Base-by-base conservation (phyloP, 2,888 invertebrate genomes). In the Fabriciana adippe region DNA sequence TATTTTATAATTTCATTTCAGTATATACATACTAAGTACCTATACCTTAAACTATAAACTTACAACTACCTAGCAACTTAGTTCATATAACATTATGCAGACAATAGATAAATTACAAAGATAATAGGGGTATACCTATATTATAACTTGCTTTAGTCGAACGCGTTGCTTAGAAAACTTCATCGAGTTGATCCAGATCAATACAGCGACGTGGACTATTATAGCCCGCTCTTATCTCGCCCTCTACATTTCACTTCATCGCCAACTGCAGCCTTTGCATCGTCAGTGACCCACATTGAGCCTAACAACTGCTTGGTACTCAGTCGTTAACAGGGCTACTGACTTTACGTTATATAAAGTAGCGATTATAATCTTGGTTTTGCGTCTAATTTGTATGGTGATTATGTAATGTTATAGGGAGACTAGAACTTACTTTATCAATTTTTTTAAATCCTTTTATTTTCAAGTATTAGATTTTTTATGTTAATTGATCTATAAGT, bases 231-330 rank as follows among this genome's bases (percentile, higher is more conserved):
- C 67, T 69, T 69, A 83, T 82, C 79, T 76, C 81, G 83, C 84
- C 86, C 87, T 84, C 78, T 83, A 78, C 79, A 79, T 81, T 81
- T 84, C 80, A 78, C 82, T 84, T 82, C 86, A 83, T 81, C 79
- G 79, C 79, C 75, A 78, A 80, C 74, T 76, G 78, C 85, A 83
- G 79, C 76, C 74, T 78, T 79, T 77, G 81, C 84, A 83, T 78
- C 81, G 79, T 75, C 81, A 78, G 77, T 90, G 90, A 89, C 90
- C 90, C 83, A 90, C 80, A 87, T 90, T 76, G 74, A 78, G 80
- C 81, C 78, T 26, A 75, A 77, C 78, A 80, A 79, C 79, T 76
- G 74, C 76, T 80, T 74, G 71, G 75, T 78, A 79, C 81, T 81
- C 79, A 75, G 78, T 71, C 73, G 74, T 74, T 73, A 73, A 72